Evolutionary conservation across 2,797 vertebrate species (phyloP).

Genomic region (Chromis chromis): DNA sequence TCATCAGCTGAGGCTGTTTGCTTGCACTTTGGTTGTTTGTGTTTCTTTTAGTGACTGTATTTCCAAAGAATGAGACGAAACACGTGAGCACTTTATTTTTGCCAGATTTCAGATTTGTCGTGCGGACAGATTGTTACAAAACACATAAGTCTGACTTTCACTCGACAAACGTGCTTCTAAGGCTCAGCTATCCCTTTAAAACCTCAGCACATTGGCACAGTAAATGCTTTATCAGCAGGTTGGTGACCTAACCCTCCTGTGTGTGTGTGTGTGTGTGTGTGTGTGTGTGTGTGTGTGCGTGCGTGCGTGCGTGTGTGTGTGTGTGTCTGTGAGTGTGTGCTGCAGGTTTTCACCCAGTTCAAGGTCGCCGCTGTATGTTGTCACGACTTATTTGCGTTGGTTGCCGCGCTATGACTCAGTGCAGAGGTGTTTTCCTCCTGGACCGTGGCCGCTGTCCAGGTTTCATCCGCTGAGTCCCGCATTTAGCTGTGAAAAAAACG

Average conservation of each 20-base stretch:
- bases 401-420: constrained; percentile 48
- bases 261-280: constrained; percentile 1
- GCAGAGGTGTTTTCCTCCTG: constrained; percentile 58
- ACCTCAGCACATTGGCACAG: constrained; percentile 27
- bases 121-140: no score
- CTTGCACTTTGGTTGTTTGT: neutral
- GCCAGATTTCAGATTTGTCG: neutral
- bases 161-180: constrained; percentile 30
- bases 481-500: constrained; percentile 17
- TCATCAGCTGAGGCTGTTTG: neutral
- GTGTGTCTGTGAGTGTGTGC: neutral
- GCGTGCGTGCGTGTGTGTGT: neutral
- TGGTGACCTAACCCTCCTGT: constrained; percentile 15
- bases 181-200: constrained; percentile 22
- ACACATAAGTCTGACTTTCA: neutral
- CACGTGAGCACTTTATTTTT: no score
- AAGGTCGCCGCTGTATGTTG: constrained; percentile 61
- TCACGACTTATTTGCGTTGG: constrained; percentile 36
- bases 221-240: constrained; percentile 57
- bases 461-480: constrained; percentile 29
- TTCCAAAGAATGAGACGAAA: no score
- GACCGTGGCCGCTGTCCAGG: constrained; percentile 37
- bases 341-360: constrained; percentile 39
- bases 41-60: no score
- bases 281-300: neutral